Conservation (phyloP, 2,797 vertebrate genomes). For the Carcharodon carcharias region DNA sequence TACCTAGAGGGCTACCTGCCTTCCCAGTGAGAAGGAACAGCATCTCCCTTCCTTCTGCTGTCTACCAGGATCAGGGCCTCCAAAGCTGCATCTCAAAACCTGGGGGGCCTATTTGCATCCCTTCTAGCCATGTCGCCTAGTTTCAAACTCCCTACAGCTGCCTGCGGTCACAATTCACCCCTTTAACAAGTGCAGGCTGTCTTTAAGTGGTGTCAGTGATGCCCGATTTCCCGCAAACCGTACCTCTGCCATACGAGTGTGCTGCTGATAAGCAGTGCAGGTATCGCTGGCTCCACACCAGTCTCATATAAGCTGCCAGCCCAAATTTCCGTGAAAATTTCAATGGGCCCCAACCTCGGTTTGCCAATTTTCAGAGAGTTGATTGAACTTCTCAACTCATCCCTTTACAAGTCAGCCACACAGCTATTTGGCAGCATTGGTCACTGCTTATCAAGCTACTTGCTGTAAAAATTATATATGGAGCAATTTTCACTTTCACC, state of each 20-base stretch:
- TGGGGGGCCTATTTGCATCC: not conserved
- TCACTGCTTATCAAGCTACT: not conserved
- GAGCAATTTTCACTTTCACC: not conserved
- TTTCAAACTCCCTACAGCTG: not conserved
- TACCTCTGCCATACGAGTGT: not conserved
- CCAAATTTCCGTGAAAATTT: too few species aligned
- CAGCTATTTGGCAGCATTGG: not conserved
- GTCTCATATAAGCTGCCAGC: too few species aligned
- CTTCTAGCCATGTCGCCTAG: not conserved
- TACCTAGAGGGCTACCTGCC: too few species aligned
- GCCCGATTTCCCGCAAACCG: not conserved
- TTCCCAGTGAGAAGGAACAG: too few species aligned
- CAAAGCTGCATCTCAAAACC: too few species aligned
- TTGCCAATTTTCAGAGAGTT: not conserved
- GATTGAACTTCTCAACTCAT: not conserved
- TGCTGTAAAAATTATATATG: not conserved
- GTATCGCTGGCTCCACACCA: not conserved
- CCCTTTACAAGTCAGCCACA: not conserved
- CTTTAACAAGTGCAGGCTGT: not conserved
- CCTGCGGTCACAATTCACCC: not conserved
- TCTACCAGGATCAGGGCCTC: too few species aligned
- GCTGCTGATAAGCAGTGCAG: not conserved
- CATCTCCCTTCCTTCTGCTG: too few species aligned
- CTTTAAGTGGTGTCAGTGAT: too few species aligned
- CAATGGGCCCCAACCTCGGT: not conserved